Conservation (phyloP, 2,113 vertebrate species). For the Anhinga anhinga region DNA sequence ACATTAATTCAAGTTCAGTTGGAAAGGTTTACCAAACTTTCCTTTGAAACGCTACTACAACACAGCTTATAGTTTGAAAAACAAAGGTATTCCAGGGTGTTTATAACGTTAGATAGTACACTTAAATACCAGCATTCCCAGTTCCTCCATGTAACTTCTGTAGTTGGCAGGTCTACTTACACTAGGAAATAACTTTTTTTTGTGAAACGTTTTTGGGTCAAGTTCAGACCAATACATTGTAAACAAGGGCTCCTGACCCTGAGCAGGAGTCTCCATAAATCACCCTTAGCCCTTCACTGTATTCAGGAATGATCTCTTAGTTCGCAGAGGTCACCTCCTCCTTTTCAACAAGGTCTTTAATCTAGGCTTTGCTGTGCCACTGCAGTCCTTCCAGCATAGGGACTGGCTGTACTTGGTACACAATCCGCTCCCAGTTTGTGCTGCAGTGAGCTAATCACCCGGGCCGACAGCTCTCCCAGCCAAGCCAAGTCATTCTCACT, state of each 20-base stretch:
- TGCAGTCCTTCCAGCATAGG: neutral
- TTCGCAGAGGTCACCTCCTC: neutral
- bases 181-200: neutral
- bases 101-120: neutral
- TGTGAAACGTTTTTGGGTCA: neutral
- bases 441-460: neutral
- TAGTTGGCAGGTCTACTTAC: neutral
- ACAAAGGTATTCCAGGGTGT: neutral
- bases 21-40: slow-evolving; percentile 1
- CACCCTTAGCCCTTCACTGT: neutral
- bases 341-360: neutral
- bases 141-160: neutral
- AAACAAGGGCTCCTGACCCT: neutral
- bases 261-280: neutral
- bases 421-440: neutral
- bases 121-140: neutral
- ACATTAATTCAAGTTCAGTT: neutral
- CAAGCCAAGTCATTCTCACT: slow-evolving; percentile 40
- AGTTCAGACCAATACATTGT: neutral
- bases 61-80: neutral
- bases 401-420: neutral
- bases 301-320: neutral
- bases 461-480: neutral
- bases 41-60: neutral
- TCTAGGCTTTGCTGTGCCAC: neutral